Evolutionary conservation across 2,888 invertebrate genomes (phyloP).

Genomic region (Erynnis tages): DNA sequence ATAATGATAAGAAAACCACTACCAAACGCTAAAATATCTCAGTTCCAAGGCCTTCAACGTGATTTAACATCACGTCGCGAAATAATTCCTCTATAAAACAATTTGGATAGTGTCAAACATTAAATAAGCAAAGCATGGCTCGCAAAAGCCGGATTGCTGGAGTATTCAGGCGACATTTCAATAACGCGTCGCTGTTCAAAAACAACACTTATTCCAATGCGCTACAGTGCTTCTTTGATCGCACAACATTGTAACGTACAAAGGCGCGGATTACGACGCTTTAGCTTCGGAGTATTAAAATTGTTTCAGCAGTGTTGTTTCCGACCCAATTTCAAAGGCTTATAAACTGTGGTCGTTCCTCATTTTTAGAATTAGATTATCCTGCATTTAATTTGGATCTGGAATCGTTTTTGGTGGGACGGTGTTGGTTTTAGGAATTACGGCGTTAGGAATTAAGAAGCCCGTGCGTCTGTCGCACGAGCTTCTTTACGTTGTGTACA

Average conservation of each 20-base stretch:
- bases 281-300: conserved; percentile 35
- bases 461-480: conserved; percentile 1
- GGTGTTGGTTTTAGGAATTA: conserved; percentile 25
- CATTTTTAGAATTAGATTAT: conserved; percentile 28
- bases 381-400: conserved; percentile 24
- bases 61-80: conserved; percentile 8
- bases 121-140: conserved; percentile 25
- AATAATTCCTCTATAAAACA: conserved; percentile 19
- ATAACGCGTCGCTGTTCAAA: conserved; percentile 14
- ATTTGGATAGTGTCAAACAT: conserved; percentile 26
- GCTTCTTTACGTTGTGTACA: conserved; percentile 17
- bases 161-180: conserved; percentile 23
- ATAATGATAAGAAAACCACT: too few species aligned
- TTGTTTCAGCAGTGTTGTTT: conserved; percentile 36
- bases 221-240: conserved; percentile 19
- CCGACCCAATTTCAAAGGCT: conserved; percentile 37
- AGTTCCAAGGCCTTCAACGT: neutral
- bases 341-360: conserved; percentile 28
- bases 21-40: too few species aligned
- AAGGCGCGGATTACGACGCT: conserved; percentile 27
- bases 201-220: conserved; percentile 23
- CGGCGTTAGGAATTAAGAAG: too few species aligned
- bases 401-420: conserved; percentile 17
- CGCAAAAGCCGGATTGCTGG: conserved; percentile 20
- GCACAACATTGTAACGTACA: conserved; percentile 23